Evolutionary conservation across 2,797 vertebrate genomes (phyloP), one percentile per base, ranked within the genome.

Genomic region (Gobio occitaniae): DNA sequence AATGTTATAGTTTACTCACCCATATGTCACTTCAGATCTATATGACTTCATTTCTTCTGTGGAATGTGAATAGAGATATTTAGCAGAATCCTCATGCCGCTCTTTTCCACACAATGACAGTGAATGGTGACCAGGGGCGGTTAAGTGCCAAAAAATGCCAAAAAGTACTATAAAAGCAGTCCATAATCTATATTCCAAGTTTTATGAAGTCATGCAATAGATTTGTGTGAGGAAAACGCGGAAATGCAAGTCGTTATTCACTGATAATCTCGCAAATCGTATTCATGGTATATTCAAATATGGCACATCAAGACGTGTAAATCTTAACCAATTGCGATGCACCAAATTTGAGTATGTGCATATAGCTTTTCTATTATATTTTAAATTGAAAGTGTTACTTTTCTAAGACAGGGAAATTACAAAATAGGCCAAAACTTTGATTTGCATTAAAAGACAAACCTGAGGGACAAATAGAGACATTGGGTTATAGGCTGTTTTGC

Each of bases 11-110:
- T 77, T 9, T 70, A 17, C 38, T 61, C 52, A 59, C 11, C 8
- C 36, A 44, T 32, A 50, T 74, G 41, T 71, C 56, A 78, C 29
- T 74, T 56, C 29, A 65, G 36, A 82, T 41, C 25, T 74, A 70
- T 32, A 47, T 65, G 41, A 75, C 32, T 70, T 70, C 6, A 54
- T 59, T 54, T 76, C 32, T 56, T 77, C 15, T 68, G 61, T 44
- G 6, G 38, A 84, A 56, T 9, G 7, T 16, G 56, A 78, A 78
- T n/a, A 29, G 16, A 59, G 17, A 69, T n/a, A 17, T 48, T 77
- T 17, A 59, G 4, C 36, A 69, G 61, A 38, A 76, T 63, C 8
- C 17, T 41, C 29, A 75, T 6, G 48, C 32, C 29, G 10, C 47
- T 77, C 47, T 41, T 56, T 77, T 44, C 72, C 47, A 29, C 36